Conservation (phyloP, 1,140 invertebrate genomes). For the Drosophila lacertosa region DNA sequence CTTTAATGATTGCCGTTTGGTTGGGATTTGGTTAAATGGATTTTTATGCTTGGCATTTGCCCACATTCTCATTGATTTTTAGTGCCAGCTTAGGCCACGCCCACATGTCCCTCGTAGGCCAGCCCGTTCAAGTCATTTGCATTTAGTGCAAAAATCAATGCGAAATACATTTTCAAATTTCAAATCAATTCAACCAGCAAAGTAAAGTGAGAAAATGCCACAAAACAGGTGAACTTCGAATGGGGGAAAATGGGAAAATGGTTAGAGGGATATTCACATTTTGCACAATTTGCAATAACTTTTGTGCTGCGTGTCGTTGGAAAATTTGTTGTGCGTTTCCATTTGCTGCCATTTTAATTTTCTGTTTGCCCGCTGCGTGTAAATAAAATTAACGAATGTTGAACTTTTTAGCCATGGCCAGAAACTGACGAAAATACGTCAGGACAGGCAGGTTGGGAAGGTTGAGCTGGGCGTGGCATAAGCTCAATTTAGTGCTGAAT, state of each 20-base stretch:
- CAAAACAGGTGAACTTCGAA: slow-evolving; percentile 41
- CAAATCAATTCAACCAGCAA: too few relatives aligned
- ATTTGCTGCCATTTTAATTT: slow-evolving; percentile 14
- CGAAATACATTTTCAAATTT: slow-evolving; percentile 25
- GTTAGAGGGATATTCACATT: slow-evolving; percentile 31
- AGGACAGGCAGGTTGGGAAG: background rate
- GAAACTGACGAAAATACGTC: slow-evolving; percentile 21
- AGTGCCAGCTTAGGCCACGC: slow-evolving; percentile 4
- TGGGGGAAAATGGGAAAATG: background rate
- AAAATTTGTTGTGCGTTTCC: slow-evolving; percentile 35
- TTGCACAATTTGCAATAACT: slow-evolving; percentile 68
- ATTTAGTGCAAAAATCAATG: slow-evolving; percentile 58
- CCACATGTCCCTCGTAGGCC: too few relatives aligned
- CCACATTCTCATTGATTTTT: slow-evolving; percentile 4
- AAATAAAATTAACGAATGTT: slow-evolving; percentile 75
- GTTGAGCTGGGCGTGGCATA: background rate
- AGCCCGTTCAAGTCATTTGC: slow-evolving; percentile 32
- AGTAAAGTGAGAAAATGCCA: too few relatives aligned
- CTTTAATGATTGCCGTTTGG: slow-evolving; percentile 30
- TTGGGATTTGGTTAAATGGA: slow-evolving; percentile 27
- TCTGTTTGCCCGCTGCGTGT: slow-evolving; percentile 40
- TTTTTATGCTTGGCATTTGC: slow-evolving; percentile 33
- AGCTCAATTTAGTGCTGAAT: background rate
- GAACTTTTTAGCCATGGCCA: slow-evolving; percentile 46
- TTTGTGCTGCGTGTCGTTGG: slow-evolving; percentile 51